phyloP scores from a whole-genome alignment of 2,888 invertebrate genomes.

The Coecobrya sp. region DNA sequence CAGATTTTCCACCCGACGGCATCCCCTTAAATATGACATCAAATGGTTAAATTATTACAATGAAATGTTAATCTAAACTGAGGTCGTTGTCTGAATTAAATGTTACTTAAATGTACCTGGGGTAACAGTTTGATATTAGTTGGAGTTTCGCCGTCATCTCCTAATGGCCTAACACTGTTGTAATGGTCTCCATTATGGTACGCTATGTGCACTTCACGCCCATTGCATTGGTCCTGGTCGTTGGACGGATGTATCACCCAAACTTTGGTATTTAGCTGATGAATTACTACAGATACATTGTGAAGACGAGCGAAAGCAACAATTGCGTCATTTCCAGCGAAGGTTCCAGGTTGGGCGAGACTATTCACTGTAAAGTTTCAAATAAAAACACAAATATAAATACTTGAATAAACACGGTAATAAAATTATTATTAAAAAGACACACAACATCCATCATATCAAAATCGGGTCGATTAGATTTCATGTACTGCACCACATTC shows the following conservation, averaged over 20 bases:
- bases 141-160: conserved; percentile 85
- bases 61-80: no score
- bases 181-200: conserved; percentile 88
- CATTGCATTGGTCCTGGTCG: conserved; percentile 81
- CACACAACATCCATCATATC: conserved; percentile 89
- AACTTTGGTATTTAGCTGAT: conserved; percentile 86
- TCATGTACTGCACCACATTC: conserved; percentile 88
- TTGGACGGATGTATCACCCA: conserved; percentile 86
- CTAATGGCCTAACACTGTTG: conserved; percentile 87
- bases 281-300: conserved; percentile 88
- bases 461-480: conserved; percentile 88
- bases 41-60: no score
- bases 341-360: conserved; percentile 87
- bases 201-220: conserved; percentile 88
- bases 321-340: conserved; percentile 89
- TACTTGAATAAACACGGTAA: not conserved
- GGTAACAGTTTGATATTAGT: conserved; percentile 83
- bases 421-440: conserved; percentile 87
- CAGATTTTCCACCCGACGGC: conserved; percentile 68
- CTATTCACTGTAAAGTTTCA: conserved; percentile 43
- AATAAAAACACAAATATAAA: not conserved
- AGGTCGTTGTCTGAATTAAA: no score
- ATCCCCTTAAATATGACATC: conserved; percentile 57
- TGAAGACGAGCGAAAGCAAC: conserved; percentile 89
- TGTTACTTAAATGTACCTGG: conserved; percentile 76